Percentiles rank a stretch among this genome's conserved stretches.
Evolutionary conservation across 1,140 invertebrate genomes (phyloP).

Genomic region (Nilaparvata lugens): DNA sequence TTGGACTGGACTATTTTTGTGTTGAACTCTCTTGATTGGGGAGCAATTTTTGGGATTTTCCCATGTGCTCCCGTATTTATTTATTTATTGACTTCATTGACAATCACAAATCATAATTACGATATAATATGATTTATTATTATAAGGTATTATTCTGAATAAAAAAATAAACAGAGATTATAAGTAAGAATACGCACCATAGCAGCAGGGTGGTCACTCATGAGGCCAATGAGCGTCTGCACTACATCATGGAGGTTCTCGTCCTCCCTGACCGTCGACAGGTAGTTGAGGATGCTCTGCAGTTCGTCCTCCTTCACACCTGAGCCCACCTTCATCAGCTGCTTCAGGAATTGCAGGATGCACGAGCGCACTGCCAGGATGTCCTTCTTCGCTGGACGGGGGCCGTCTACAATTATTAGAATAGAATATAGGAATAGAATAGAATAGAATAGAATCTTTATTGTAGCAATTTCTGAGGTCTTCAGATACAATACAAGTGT

Average conservation of each 20-base stretch:
- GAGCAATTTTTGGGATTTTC: too few species aligned
- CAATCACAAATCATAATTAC: too few species aligned
- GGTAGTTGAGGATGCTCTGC: conserved; percentile 95
- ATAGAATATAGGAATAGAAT: not conserved
- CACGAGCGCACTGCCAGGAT: conserved; percentile 89
- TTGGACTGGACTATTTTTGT: too few species aligned
- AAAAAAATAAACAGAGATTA: too few species aligned
- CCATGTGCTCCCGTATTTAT: too few species aligned
- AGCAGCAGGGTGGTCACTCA: conserved; percentile 95
- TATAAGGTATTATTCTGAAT: too few species aligned
- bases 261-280: conserved; percentile 59
- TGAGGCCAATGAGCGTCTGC: conserved; percentile 91
- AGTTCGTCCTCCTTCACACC: conserved; percentile 97
- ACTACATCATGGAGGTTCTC: conserved; percentile 98
- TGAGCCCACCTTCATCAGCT: conserved; percentile 92
- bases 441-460: too few species aligned
- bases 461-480: too few species aligned
- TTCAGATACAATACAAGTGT: too few species aligned
- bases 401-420: conserved; percentile 62
- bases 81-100: too few species aligned
- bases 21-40: too few species aligned
- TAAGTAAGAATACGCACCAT: conserved; percentile 68
- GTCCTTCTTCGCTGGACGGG: conserved; percentile 85
- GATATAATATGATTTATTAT: too few species aligned
- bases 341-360: conserved; percentile 91